phyloP scores from a whole-genome alignment of 2,113 vertebrate genomes.

The Seriola aureovittata region DNA sequence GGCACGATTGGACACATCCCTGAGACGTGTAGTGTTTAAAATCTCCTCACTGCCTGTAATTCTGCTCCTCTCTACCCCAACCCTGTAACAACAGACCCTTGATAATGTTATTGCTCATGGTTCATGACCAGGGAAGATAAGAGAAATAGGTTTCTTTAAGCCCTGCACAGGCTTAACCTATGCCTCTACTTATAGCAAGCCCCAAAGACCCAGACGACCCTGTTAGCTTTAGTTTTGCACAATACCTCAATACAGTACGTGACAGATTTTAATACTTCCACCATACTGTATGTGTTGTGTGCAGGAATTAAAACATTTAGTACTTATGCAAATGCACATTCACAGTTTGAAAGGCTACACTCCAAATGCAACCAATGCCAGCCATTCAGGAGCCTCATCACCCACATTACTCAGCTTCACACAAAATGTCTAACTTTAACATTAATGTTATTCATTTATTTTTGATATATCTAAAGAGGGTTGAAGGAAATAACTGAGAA shows the following conservation, averaged over 20 bases:
- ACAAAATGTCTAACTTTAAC: background rate
- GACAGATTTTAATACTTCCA: conserved; percentile 60
- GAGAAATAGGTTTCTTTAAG: conserved; percentile 87
- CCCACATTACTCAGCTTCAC: background rate
- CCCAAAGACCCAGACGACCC: conserved; percentile 67
- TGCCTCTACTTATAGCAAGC: conserved; percentile 83
- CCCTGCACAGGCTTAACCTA: conserved; percentile 84
- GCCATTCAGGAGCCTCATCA: conserved; percentile 8
- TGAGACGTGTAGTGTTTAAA: conserved; percentile 75
- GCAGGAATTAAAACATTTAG: conserved; percentile 39
- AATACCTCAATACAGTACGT: conserved; percentile 66
- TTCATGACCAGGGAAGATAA: conserved; percentile 85
- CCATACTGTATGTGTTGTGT: conserved; percentile 27
- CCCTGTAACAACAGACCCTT: conserved; percentile 82
- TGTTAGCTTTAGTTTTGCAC: conserved; percentile 65
- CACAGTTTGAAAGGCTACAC: conserved; percentile 21
- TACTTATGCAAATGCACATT: conserved; percentile 52
- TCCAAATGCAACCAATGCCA: conserved; percentile 7
- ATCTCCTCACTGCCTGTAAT: conserved; percentile 82
- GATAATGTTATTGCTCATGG: conserved; percentile 86
- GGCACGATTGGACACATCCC: conserved; percentile 78
- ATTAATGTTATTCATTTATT: background rate
- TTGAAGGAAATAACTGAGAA: background rate
- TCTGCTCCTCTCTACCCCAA: conserved; percentile 71
- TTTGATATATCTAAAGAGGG: conserved; percentile 1